These are phyloP conservation scores for Spongilla lacustris DNA, from an alignment of 37 sponge, comb jelly and placozoan species.

Conservation along the genomic window DNA sequence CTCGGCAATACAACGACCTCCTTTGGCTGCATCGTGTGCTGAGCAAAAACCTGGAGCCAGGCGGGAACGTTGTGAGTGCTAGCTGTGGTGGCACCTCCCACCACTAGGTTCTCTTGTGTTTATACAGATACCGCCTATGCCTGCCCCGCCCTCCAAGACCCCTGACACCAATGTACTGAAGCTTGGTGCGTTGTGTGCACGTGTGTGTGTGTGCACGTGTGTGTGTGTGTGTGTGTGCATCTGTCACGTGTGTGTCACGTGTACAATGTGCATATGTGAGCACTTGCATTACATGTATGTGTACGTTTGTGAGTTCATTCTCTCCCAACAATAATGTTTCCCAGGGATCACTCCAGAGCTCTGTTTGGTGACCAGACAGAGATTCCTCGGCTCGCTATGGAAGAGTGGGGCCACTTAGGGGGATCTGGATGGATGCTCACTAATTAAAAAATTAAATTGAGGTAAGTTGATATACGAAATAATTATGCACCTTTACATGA, in stretches of 20 bases:
- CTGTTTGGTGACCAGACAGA: slow-evolving; percentile 51
- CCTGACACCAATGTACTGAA: slow-evolving; percentile 16
- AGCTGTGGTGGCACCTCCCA: neutral
- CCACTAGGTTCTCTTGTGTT: no score
- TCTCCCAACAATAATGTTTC: neutral
- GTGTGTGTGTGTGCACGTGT: slow-evolving; percentile 11
- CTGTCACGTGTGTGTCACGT: slow-evolving; percentile 20
- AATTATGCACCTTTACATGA: no score
- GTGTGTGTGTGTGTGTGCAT: slow-evolving; percentile 43
- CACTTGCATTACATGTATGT: slow-evolving; percentile 7
- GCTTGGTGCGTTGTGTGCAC: slow-evolving; percentile 9
- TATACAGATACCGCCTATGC: slow-evolving; percentile 59
- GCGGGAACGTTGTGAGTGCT: slow-evolving; percentile 62
- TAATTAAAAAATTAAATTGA: neutral
- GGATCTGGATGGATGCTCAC: neutral
- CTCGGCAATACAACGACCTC: slow-evolving; percentile 57
- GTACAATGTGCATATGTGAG: slow-evolving; percentile 27
- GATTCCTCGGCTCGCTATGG: slow-evolving; percentile 44
- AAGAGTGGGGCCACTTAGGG: slow-evolving; percentile 20
- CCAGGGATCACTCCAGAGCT: slow-evolving; percentile 6
- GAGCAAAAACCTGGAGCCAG: slow-evolving; percentile 27
- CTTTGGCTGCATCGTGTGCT: slow-evolving; percentile 56
- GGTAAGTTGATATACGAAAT: no score
- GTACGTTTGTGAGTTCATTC: slow-evolving; percentile 1
- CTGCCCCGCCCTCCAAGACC: slow-evolving; percentile 45